These are phyloP conservation scores for Petroica traversi DNA, from an alignment of 2,113 vertebrate genomes.

Conservation along the genomic window DNA sequence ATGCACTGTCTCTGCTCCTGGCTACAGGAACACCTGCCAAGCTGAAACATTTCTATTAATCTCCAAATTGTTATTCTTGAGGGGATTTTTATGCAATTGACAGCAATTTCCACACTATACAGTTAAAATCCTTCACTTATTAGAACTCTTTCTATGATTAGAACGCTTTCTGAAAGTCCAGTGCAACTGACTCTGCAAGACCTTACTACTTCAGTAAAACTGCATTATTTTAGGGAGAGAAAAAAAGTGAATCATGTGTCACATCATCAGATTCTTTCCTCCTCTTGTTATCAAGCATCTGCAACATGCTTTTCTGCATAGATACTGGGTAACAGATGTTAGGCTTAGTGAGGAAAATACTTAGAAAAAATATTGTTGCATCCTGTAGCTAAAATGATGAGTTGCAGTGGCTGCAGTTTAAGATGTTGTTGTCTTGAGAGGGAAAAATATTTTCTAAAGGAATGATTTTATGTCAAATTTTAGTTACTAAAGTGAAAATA, in stretches of 20 bases:
- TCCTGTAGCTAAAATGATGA: slow-evolving; percentile 15
- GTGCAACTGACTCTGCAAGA: background rate
- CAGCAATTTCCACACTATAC: background rate
- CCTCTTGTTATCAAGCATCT: background rate
- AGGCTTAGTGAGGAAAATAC: background rate
- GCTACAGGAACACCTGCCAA: background rate
- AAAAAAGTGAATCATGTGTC: background rate
- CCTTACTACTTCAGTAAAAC: background rate
- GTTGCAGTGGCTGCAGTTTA: background rate
- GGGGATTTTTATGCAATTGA: background rate
- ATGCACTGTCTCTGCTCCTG: accelerated
- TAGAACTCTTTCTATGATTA: background rate
- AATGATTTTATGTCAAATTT: slow-evolving; percentile 64
- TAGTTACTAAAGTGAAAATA: slow-evolving; percentile 63
- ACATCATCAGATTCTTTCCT: background rate
- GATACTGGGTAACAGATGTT: background rate
- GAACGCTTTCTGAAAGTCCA: background rate
- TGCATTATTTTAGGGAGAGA: background rate
- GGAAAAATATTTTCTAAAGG: slow-evolving; percentile 30
- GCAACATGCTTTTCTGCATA: background rate
- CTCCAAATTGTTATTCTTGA: background rate
- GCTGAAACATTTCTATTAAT: background rate
- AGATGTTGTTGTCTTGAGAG: background rate
- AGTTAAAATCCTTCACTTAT: background rate
- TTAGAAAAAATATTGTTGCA: background rate